Percentiles rank a stretch among this genome's conserved stretches.
Conservation (phyloP, 1,140 invertebrate genomes). For the Drosophila ananassae region DNA sequence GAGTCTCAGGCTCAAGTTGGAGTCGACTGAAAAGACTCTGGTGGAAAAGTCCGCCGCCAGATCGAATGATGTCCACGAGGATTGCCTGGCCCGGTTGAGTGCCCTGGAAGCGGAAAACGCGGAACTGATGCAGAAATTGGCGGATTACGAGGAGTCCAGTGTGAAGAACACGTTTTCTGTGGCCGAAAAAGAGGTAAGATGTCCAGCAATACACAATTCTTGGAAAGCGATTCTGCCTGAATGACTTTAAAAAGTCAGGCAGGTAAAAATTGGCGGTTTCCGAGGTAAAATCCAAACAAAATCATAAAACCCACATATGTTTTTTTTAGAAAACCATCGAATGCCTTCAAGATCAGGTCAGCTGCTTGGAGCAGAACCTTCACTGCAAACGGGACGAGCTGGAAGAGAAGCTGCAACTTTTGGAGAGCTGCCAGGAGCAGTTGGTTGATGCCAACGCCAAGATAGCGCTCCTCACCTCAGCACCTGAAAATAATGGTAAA, state of each 20-base stretch:
- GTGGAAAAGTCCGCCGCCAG: slow-evolving; percentile 5
- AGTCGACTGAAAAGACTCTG: slow-evolving; percentile 19
- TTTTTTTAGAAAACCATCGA: slow-evolving; percentile 66
- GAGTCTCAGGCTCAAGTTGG: slow-evolving; percentile 38
- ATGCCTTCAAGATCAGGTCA: slow-evolving; percentile 69
- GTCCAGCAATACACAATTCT: too few relatives aligned
- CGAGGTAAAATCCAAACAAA: background rate
- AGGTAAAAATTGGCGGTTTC: background rate
- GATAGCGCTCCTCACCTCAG: slow-evolving; percentile 56
- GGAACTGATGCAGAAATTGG: slow-evolving; percentile 71
- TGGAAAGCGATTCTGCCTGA: too few relatives aligned
- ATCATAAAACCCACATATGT: background rate
- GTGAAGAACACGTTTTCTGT: slow-evolving; percentile 59
- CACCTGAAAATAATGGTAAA: slow-evolving; percentile 65
- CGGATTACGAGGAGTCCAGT: slow-evolving; percentile 60
- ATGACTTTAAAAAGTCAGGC: too few relatives aligned
- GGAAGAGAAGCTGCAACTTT: slow-evolving; percentile 71
- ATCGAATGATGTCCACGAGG: slow-evolving; percentile 40
- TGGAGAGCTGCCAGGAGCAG: slow-evolving; percentile 78
- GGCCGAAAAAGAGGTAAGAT: slow-evolving; percentile 72
- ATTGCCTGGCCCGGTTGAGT: slow-evolving; percentile 36
- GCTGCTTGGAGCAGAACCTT: slow-evolving; percentile 76
- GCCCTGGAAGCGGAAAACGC: slow-evolving; percentile 65
- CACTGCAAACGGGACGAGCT: slow-evolving; percentile 69
- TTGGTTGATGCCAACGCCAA: slow-evolving; percentile 76